Evolutionary conservation across 2,888 invertebrate species (phyloP).

Genomic region (Pyralis farinalis): DNA sequence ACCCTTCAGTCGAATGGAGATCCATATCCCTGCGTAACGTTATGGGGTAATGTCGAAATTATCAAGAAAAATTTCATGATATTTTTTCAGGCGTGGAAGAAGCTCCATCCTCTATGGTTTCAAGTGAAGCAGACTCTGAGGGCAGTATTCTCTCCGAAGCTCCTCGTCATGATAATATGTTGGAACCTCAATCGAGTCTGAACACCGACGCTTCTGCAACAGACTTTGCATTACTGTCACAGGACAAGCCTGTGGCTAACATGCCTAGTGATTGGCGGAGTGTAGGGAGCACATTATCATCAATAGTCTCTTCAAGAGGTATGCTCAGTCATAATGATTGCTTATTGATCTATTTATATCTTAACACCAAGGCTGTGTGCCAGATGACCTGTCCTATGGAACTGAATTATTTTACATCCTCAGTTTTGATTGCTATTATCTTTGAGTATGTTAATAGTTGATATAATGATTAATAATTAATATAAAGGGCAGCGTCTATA

Average conservation of each 20-base stretch:
- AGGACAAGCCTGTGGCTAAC: constrained; percentile 37
- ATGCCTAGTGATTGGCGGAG: constrained; percentile 46
- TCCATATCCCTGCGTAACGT: background rate
- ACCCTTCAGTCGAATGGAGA: too few species aligned
- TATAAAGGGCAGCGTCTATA: too few species aligned
- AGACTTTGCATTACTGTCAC: constrained; percentile 19
- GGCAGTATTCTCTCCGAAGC: constrained; percentile 59
- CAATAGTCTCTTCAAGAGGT: constrained; percentile 62
- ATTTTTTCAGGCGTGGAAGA: constrained; percentile 53
- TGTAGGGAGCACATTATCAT: constrained; percentile 40
- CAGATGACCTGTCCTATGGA: too few species aligned
- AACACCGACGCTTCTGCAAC: constrained; percentile 29
- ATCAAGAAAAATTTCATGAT: too few species aligned
- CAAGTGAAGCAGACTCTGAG: constrained; percentile 71
- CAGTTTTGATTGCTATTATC: too few species aligned
- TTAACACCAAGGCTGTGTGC: too few species aligned
- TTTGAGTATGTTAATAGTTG: too few species aligned
- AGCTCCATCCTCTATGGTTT: constrained; percentile 72
- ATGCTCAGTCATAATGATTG: constrained; percentile 1
- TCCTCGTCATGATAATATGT: constrained; percentile 36
- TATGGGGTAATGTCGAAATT: too few species aligned
- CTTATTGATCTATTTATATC: too few species aligned
- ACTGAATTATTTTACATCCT: too few species aligned
- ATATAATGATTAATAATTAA: too few species aligned
- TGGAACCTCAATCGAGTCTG: constrained; percentile 26